Percentiles rank a stretch among this genome's conserved stretches.
These are phyloP conservation scores for Cosmopolites sordidus DNA, from an alignment of 2,888 invertebrate genomes.

Conservation along the genomic window DNA sequence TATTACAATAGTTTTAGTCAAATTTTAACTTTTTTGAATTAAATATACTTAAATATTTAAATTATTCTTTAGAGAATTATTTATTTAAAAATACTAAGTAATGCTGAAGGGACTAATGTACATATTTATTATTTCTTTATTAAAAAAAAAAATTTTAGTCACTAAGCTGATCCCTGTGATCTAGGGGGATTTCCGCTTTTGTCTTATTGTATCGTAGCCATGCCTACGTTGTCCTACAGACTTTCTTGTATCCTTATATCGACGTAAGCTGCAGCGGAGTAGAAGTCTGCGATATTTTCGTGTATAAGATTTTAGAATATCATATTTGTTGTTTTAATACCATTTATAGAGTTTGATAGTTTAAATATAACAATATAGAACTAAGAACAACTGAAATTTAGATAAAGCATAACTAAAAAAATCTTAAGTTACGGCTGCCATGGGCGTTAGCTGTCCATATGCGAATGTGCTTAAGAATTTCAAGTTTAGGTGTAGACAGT, in stretches of 20 bases:
- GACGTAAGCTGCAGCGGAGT: slow-evolving; percentile 1
- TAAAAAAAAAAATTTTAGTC: too few species aligned
- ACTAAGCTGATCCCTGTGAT: background rate
- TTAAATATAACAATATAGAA: background rate
- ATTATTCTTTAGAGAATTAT: too few species aligned
- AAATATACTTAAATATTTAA: too few species aligned
- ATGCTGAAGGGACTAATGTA: too few species aligned
- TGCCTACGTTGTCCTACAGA: slow-evolving; percentile 7
- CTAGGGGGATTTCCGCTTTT: slow-evolving; percentile 6
- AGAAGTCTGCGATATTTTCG: slow-evolving; percentile 4
- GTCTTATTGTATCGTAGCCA: slow-evolving; percentile 1
- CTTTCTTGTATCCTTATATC: slow-evolving; percentile 3
- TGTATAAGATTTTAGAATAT: slow-evolving; percentile 5
- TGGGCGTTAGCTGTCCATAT: slow-evolving; percentile 15
- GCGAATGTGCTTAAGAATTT: background rate
- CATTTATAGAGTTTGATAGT: background rate
- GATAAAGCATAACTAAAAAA: slow-evolving; percentile 12
- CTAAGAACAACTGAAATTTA: background rate
- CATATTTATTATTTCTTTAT: too few species aligned
- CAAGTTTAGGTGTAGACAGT: slow-evolving; percentile 1
- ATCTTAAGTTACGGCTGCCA: slow-evolving; percentile 3
- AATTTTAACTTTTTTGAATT: too few species aligned
- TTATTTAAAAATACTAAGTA: too few species aligned
- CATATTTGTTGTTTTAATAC: slow-evolving; percentile 5
- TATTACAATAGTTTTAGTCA: too few species aligned